Evolutionary conservation across 2,888 invertebrate species (phyloP), one percentile per base, ranked within the genome.

Genomic region (Physocephala rufipes): DNA sequence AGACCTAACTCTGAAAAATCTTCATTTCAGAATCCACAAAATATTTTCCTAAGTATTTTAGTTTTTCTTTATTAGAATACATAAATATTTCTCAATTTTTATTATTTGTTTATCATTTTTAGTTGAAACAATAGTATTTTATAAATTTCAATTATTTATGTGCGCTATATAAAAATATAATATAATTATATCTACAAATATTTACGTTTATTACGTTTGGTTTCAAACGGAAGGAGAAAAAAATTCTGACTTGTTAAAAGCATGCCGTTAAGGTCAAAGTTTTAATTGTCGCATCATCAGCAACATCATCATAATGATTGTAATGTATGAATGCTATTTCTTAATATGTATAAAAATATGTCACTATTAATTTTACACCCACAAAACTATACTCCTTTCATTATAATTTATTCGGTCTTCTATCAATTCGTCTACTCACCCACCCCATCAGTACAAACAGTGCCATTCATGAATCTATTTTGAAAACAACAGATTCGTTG

Each of bases 391-490:
- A 58, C 7, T 16, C 45, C 45, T 43, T 43, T 62, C 26, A 26
- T 19, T 9, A 53, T 19, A 26, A 36, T 36, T 21, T 36, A 12
- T 15, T 19, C 19, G 24, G 0, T 16, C 49, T 47, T 21, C 64
- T 13, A 26, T 12, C 61, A 28, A 26, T 61, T 9, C 61, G 12
- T 49, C 45, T 19, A 26, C 58, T 53, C 66, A 51, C 13, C 15
- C 43, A 43, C 62, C 36, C 9, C 24, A 19, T 21, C 30, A 15
- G n/a, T n/a, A n/a, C n/a, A n/a, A n/a, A n/a, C 67, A n/a, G 49
- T 28, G 45, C 9, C 9, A 58, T 19, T 59, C 47, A 30, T n/a
- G 30, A 66, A 66, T 66, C 53, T 36, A 66, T 36, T 55, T 55
- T 55, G 24, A 24, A 55, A 16, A 55, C 55, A 55, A 55, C 24